Evolutionary conservation across 2,888 invertebrate genomes (phyloP), one percentile per base, ranked within the genome.

Genomic region (Drosophila formosana): DNA sequence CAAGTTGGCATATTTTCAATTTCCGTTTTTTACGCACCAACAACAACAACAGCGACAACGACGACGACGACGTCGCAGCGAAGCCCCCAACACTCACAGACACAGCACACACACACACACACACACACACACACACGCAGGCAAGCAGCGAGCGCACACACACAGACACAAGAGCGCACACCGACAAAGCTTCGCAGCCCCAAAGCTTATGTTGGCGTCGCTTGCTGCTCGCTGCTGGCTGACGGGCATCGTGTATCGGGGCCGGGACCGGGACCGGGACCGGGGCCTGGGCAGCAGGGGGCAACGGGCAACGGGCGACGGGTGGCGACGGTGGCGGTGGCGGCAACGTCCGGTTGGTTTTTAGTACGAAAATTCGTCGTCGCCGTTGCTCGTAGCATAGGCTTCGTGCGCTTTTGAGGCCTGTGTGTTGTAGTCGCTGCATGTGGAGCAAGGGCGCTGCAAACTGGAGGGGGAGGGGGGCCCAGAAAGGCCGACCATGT

Each of bases 1-100:
- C 90, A 91, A 90, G 90, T 91, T 90, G 90, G 91, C 90, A 91
- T 90, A 90, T 90, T 91, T 90, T 90, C 90, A 91, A 90, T 91
- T 91, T 90, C 90, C 91, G 91, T 91, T 91, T 88, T 86, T 82
- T 78, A 78, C 67, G 50, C 57, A 57, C 61, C 55, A 47, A 37
- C 69, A 75, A 74, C 75, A 81, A 55, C 70, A 60, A 47, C 71
- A 75, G 51, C 45, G 5, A 13, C 45, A 6, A n/a, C 6, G 8
- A 39, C 32, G 32, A 34, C 34, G 34, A n/a, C 37, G 37, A 37
- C 37, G 37, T 8, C 61, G 55, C 72, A 61, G 58, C 78, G 46
- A 78, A 72, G 68, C 52, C 73, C 73, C 73, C 67, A 77, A 72
- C 60, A 68, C 52, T 50, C 53, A 69, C 53, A 67, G 46, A 52